Percentiles rank a stretch among this genome's conserved stretches.
phyloP scores from a whole-genome alignment of 2,113 vertebrate species.

The Pelvicachromis taeniatus region DNA sequence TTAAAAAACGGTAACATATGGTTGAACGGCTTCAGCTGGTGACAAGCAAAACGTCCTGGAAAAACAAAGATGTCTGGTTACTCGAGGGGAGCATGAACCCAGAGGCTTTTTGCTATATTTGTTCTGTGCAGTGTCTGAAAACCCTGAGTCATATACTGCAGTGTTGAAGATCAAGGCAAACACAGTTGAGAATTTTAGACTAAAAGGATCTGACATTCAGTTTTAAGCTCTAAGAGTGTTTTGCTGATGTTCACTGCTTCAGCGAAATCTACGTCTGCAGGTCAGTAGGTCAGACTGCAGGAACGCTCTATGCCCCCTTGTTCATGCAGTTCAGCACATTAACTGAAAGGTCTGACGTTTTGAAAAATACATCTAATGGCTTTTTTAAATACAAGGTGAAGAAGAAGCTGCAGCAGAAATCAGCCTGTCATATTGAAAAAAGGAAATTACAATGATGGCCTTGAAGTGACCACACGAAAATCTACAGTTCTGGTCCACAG shows the following conservation, averaged over 20 bases:
- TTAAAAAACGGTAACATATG: background rate
- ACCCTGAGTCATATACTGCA: background rate
- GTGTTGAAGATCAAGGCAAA: background rate
- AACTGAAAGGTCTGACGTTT: background rate
- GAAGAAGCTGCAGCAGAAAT: rapidly evolving
- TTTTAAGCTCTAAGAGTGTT: background rate
- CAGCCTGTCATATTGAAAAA: background rate
- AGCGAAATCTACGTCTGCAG: background rate
- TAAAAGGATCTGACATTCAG: background rate
- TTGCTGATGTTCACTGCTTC: background rate
- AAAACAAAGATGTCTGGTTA: background rate
- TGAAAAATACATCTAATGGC: background rate
- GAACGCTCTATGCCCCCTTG: rapidly evolving
- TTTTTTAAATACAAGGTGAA: background rate
- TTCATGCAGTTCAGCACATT: background rate
- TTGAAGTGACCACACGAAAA: background rate
- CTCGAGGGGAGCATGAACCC: background rate
- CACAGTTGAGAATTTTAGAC: background rate
- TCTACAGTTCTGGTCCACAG: rapidly evolving
- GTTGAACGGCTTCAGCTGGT: background rate
- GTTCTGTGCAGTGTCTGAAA: background rate
- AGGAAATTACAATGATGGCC: background rate
- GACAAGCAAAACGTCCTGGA: background rate
- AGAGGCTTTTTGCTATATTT: background rate
- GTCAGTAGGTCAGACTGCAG: background rate